A percentile compares a stretch with the other conserved stretches of the same genome.
Evolutionary conservation across 2,888 invertebrate species (phyloP).

Genomic region (Hesperia comma): DNA sequence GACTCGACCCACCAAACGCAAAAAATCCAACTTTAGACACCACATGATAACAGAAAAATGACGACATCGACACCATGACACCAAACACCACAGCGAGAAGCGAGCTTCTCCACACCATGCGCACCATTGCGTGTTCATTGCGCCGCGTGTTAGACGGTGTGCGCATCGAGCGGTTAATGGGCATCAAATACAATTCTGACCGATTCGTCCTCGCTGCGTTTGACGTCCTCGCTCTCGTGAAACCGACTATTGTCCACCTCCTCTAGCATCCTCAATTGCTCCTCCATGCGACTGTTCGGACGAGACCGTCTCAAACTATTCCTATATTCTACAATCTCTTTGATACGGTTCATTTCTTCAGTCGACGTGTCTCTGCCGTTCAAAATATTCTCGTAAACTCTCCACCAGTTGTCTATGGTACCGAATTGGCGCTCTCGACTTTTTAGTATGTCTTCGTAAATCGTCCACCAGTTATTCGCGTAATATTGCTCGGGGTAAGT

Average conservation of each 20-base stretch:
- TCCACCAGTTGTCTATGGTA: constrained; percentile 80
- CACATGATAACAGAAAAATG: constrained; percentile 39
- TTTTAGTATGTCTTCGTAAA: constrained; percentile 75
- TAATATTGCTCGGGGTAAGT: constrained; percentile 77
- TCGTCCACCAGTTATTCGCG: constrained; percentile 81
- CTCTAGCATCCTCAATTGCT: constrained; percentile 70
- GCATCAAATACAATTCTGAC: constrained; percentile 62
- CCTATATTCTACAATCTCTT: constrained; percentile 59
- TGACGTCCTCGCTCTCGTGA: constrained; percentile 65
- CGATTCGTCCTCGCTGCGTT: constrained; percentile 66
- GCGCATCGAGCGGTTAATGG: constrained; percentile 48
- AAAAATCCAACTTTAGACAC: constrained; percentile 42
- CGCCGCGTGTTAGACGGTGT: constrained; percentile 44
- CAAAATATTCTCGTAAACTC: constrained; percentile 71
- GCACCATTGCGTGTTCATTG: constrained; percentile 49
- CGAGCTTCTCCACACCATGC: constrained; percentile 47
- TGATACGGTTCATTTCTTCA: constrained; percentile 61
- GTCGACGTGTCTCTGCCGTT: constrained; percentile 60
- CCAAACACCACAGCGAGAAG: constrained; percentile 33
- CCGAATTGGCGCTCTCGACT: constrained; percentile 77
- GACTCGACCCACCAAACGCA: neutral
- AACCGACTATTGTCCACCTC: constrained; percentile 69
- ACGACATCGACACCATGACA: constrained; percentile 30
- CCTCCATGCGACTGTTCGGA: constrained; percentile 70
- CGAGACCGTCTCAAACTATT: constrained; percentile 55